phyloP scores from a whole-genome alignment of 2,888 invertebrate genomes.

The Polia nebulosa region DNA sequence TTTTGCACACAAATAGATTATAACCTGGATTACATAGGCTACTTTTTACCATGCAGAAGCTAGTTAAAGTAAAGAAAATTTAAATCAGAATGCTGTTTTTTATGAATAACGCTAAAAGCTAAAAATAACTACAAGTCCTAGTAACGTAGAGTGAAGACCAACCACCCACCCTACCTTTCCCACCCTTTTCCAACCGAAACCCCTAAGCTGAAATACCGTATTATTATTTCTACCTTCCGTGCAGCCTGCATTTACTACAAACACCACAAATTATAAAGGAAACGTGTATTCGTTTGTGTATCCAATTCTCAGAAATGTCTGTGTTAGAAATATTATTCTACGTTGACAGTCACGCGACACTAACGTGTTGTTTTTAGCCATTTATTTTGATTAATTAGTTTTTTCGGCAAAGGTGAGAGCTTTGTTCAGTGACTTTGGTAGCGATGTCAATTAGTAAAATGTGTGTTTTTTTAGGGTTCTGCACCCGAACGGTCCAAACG shows the following conservation, averaged over 20 bases:
- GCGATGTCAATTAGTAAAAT: conserved; percentile 14
- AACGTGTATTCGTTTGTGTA: conserved; percentile 56
- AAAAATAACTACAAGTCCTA: too few species aligned
- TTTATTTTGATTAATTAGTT: conserved; percentile 46
- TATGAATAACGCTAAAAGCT: too few species aligned
- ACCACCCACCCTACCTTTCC: too few species aligned
- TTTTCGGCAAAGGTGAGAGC: neutral
- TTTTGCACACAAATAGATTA: too few species aligned
- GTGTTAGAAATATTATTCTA: conserved; percentile 39
- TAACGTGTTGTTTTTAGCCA: conserved; percentile 23
- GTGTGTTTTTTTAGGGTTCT: too few species aligned
- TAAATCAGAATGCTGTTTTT: too few species aligned
- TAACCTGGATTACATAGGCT: too few species aligned
- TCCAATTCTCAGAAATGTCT: conserved; percentile 42
- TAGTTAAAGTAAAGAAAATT: too few species aligned
- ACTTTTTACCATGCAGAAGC: too few species aligned
- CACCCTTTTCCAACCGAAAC: too few species aligned
- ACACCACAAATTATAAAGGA: conserved; percentile 58
- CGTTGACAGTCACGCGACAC: conserved; percentile 44
- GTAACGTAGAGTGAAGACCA: too few species aligned
- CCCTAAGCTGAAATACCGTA: neutral
- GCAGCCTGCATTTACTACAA: conserved; percentile 28
- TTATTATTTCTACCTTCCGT: conserved; percentile 27
- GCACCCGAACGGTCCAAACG: too few species aligned
- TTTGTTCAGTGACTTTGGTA: neutral